phyloP scores from a whole-genome alignment of 1,140 invertebrate species.

The Papilio polytes region DNA sequence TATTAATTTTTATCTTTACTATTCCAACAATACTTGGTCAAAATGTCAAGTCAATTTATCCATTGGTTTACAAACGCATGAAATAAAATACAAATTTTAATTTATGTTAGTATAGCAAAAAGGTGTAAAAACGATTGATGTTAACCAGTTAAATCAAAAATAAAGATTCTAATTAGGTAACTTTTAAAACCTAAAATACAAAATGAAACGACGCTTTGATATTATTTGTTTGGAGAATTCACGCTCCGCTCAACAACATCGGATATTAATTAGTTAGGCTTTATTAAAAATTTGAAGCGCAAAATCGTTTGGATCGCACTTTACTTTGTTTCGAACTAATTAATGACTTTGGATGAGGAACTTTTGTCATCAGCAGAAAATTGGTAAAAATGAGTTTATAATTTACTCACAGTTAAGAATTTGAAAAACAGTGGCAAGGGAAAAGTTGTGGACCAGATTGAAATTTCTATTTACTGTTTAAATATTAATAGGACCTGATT shows the following conservation, averaged over 20 bases:
- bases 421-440: neutral
- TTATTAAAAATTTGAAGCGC: constrained; percentile 28
- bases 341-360: constrained; percentile 10
- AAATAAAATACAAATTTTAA: neutral
- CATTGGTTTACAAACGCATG: neutral
- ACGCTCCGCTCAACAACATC: constrained; percentile 13
- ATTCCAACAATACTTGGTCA: no score
- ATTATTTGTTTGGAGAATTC: constrained; percentile 7
- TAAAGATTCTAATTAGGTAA: neutral
- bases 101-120: neutral
- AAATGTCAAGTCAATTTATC: neutral
- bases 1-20: no score
- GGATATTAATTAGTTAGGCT: constrained; percentile 31
- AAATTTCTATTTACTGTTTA: no score
- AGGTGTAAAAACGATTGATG: neutral
- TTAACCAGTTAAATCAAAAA: neutral
- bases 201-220: neutral
- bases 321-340: constrained; percentile 32
- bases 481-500: no score
- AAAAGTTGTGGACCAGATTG: no score
- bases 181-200: neutral
- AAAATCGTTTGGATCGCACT: constrained; percentile 16
- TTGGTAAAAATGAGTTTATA: neutral
- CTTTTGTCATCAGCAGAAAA: constrained; percentile 13
- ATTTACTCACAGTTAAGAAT: neutral